These are phyloP conservation scores for Dicyrtomina minuta DNA, from an alignment of 2,888 invertebrate species.

Conservation along the genomic window DNA sequence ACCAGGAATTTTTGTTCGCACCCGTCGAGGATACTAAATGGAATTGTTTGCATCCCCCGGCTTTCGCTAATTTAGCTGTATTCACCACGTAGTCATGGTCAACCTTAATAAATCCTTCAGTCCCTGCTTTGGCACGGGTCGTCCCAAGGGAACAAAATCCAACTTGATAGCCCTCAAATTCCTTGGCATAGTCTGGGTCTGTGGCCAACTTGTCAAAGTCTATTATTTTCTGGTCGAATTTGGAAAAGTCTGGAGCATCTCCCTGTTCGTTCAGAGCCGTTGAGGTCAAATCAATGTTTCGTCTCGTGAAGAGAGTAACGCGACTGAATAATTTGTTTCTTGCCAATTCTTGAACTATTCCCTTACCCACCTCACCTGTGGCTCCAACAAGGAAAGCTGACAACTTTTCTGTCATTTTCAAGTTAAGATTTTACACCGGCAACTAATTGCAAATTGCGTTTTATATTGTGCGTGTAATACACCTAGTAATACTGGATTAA, in stretches of 20 bases:
- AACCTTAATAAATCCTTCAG: slow-evolving; percentile 59
- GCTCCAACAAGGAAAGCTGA: slow-evolving; percentile 59
- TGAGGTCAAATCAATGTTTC: slow-evolving; percentile 55
- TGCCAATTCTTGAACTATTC: slow-evolving; percentile 57
- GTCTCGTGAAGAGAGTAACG: slow-evolving; percentile 58
- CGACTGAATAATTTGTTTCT: slow-evolving; percentile 55
- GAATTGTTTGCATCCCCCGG: slow-evolving; percentile 58
- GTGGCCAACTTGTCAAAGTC: slow-evolving; percentile 59
- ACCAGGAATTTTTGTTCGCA: slow-evolving; percentile 58
- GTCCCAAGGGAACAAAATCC: slow-evolving; percentile 61
- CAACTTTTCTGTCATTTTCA: slow-evolving; percentile 27
- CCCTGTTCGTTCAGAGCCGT: slow-evolving; percentile 4
- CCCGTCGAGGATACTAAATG: slow-evolving; percentile 58
- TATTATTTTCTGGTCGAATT: slow-evolving; percentile 58
- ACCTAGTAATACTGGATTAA: no score
- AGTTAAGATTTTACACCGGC: no score
- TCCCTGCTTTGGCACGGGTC: slow-evolving; percentile 59
- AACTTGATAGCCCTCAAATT: slow-evolving; percentile 58
- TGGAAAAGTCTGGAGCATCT: slow-evolving; percentile 38
- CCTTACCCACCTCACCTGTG: slow-evolving; percentile 60
- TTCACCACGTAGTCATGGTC: slow-evolving; percentile 61
- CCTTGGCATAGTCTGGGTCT: slow-evolving; percentile 56
- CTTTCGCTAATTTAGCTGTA: slow-evolving; percentile 58
- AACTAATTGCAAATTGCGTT: no score
- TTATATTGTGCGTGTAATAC: no score